phyloP scores from a whole-genome alignment of 2,113 vertebrate genomes.

The cattle (Bos taurus) region ARS-UCD2.0 NC_037343.1:48616001-48616500 shows the following conservation, averaged over 20 bases:
- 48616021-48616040: constrained; percentile 4
- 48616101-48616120: rapidly evolving
- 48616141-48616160: background rate
- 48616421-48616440: no score
- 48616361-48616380: rapidly evolving
- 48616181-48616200: background rate
- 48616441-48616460: rapidly evolving
- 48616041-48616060: rapidly evolving
- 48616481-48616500: rapidly evolving
- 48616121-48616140: no score
- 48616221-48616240: rapidly evolving
- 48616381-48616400: background rate
- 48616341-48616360: rapidly evolving
- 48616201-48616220: background rate
- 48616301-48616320: background rate
- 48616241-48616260: rapidly evolving
- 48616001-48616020: background rate
- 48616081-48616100: rapidly evolving
- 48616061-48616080: background rate
- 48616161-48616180: background rate
- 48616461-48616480: rapidly evolving
- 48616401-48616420: rapidly evolving
- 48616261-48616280: background rate
- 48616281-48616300: background rate
- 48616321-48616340: rapidly evolving